Conservation (phyloP, 2,888 invertebrate genomes). For the Morpho helenor region DNA sequence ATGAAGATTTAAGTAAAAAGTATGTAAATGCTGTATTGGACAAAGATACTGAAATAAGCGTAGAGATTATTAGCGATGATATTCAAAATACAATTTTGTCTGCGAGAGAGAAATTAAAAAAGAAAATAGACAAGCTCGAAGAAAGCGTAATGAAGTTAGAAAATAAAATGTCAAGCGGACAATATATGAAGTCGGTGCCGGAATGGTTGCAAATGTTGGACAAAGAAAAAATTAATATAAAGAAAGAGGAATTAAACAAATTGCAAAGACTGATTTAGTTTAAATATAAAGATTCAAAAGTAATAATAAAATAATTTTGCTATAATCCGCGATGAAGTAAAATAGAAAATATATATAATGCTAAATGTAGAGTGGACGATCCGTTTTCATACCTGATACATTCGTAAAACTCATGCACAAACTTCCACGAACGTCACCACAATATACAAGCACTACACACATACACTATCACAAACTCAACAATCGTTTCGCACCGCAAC, state of each 20-base stretch:
- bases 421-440: no score
- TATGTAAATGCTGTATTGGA: constrained; percentile 46
- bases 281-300: not conserved
- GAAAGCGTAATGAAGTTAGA: constrained; percentile 49
- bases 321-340: no score
- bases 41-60: constrained; percentile 45
- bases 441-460: no score
- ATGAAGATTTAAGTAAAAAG: constrained; percentile 33
- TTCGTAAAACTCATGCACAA: no score
- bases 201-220: constrained; percentile 44
- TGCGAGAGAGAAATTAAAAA: constrained; percentile 47
- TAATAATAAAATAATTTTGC: constrained; percentile 18
- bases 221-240: constrained; percentile 45
- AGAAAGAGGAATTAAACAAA: constrained; percentile 50
- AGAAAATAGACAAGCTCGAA: constrained; percentile 51
- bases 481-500: no score
- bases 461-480: no score
- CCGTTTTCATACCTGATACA: no score
- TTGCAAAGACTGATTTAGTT: constrained; percentile 48
- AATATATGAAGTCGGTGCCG: constrained; percentile 41
- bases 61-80: constrained; percentile 51
- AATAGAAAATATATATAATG: no score
- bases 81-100: constrained; percentile 39
- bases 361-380: no score
- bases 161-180: constrained; percentile 39